Evolutionary conservation across 2,888 invertebrate species (phyloP), one percentile per base, ranked within the genome.

Genomic region (Metacarcinus magister): DNA sequence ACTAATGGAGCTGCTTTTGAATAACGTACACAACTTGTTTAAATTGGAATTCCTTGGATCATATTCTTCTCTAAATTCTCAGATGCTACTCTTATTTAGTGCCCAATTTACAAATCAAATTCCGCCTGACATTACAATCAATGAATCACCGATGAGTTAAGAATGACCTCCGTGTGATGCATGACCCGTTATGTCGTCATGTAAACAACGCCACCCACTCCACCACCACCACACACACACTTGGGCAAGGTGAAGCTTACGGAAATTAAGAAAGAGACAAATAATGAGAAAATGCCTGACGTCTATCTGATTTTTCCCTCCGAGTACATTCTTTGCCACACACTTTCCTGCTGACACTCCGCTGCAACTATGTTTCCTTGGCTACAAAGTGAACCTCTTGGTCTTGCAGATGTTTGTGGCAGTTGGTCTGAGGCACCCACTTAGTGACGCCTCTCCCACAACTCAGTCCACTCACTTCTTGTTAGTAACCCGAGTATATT

Each of bases 401-500:
- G 87, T 87, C 39, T 39, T 32, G 16, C 28, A 87, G 39, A 87
- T 87, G 87, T 13, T 39, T 0, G 39, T 13, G 87, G 16, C 87
- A 32, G 0, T 39, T 87, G 10, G 23, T 87, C 87, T 16, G 13
- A 87, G 87, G 32, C 39, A 87, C 39, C n/a, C 87, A 87, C 87
- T 32, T 39, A 39, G 13, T 39, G 32, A 87, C 87, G 16, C 23
- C 39, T 87, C 39, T 8, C 87, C 8, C 32, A 39, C 87, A 32
- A 32, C 87, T 87, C 87, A 3, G 32, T 87, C 32, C 39, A 87
- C 87, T 87, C 87, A 87, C 87, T 39, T n/a, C 87, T 87, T 39
- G 87, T 87, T 87, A 87, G 87, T 87, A 87, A 87, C 87, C 28
- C 16, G 87, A 87, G 87, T 87, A 39, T 87, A 39, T 39, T 39